phyloP scores from a whole-genome alignment of 2,797 vertebrate genomes.

The Sardinella longiceps region DNA sequence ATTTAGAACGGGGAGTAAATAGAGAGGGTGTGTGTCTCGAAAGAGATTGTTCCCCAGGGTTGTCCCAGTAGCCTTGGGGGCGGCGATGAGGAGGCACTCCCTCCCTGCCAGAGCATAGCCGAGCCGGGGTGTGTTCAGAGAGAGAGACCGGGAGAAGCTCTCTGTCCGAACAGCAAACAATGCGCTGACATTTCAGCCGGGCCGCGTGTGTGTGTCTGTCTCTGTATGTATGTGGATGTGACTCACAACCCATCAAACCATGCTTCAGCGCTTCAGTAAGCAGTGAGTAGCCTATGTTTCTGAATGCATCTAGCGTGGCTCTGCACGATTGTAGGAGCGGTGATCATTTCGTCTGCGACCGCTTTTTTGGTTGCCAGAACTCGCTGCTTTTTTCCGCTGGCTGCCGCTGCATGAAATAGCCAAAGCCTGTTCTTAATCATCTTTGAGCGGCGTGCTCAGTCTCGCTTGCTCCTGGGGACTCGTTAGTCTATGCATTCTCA shows the following conservation, averaged over 20 bases:
- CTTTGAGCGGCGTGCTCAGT: not conserved
- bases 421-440: constrained; percentile 15
- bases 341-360: not conserved
- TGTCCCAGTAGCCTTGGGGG: not conserved
- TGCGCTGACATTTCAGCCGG: not conserved
- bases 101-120: not conserved
- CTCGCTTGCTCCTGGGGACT: not conserved
- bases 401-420: constrained; percentile 5
- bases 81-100: not conserved
- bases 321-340: not conserved
- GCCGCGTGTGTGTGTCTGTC: not conserved
- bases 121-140: not conserved
- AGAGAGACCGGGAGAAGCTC: not conserved
- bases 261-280: constrained; percentile 7
- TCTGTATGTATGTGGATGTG: not conserved
- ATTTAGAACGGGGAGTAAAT: not conserved
- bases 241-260: not conserved
- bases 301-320: not conserved
- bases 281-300: not conserved
- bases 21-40: not conserved
- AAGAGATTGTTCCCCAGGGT: not conserved
- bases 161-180: not conserved
- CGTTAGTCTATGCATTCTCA: not conserved
- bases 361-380: not conserved
- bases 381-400: not conserved